Evolutionary conservation across 1,140 invertebrate genomes (phyloP), one percentile per base, ranked within the genome.

Genomic region (Hesperophylax magnus): DNA sequence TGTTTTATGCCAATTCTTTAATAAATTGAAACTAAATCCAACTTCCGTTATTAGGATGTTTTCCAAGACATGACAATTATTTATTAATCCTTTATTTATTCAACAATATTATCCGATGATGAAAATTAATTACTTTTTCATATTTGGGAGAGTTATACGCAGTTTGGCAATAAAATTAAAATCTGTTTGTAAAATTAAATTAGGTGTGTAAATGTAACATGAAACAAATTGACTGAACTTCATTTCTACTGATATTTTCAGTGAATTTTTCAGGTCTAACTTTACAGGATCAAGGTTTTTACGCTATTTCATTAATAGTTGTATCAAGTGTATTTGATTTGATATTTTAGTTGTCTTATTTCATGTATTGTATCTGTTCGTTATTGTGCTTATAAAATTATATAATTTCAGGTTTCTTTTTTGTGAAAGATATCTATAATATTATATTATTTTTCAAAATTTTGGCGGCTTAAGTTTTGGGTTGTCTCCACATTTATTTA

Each of bases 181-280:
- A 3, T 31, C 31, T 31, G 7, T 31, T 39, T 39, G 8, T 8
- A 39, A 39, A 39, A 39, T 39, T 39, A 39, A 39, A 39, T 39
- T 39, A 5, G 4, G 34, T 39, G 3, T 39, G 34, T 39, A 39
- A 39, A 39, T 39, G 34, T 8, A 39, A 39, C 34, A 39, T 39
- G 34, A 39, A 39, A 39, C 63, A 15, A 69, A 53, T 14, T 69
- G 17, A 20, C 63, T 85, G 88, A 88, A 88, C 86, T 87, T 84
- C 87, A 84, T 84, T 86, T 86, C 86, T 87, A 90, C 89, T 90
- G 85, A 90, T 89, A 86, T 87, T 85, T 89, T 86, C 86, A 90
- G 89, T 89, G 85, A 90, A 90, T 87, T 90, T 90, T 90, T 79
- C 89, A 90, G 89, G 89, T 90, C 89, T 90, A 79, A 88, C 89